A percentile compares a stretch with the other conserved stretches of the same genome.
phyloP scores from a whole-genome alignment of 92 coral and sea anemone species.

The Epizoanthus illoricatus region DNA sequence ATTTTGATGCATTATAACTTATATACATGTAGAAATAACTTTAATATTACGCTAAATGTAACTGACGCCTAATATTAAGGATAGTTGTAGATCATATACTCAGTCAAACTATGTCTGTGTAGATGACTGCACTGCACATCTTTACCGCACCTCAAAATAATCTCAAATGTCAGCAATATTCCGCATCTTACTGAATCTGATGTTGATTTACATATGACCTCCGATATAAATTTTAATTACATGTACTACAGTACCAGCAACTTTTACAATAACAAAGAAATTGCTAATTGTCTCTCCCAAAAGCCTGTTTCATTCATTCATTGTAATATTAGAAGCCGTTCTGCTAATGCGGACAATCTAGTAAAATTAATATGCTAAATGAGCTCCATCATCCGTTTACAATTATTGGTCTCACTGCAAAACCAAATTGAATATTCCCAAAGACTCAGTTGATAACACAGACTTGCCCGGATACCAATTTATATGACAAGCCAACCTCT shows the following conservation, averaged over 20 bases:
- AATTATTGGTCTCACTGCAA: conserved; percentile 43
- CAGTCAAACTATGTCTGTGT: no score
- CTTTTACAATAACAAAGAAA: conserved; percentile 26
- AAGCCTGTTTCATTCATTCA: conserved; percentile 31
- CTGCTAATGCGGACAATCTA: conserved; percentile 52
- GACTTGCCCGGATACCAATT: no score
- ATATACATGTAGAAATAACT: no score
- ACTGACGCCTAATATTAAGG: not conserved
- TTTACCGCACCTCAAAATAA: conserved; percentile 31
- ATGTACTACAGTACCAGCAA: conserved; percentile 38
- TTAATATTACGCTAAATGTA: not conserved
- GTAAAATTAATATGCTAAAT: conserved; percentile 49
- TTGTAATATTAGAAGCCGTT: conserved; percentile 46
- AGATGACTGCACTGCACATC: no score
- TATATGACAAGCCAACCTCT: conserved; percentile 47
- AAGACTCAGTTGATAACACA: no score
- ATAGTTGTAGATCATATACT: no score
- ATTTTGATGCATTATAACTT: no score
- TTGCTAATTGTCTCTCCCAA: conserved; percentile 1
- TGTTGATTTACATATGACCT: conserved; percentile 43
- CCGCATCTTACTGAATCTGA: conserved; percentile 43
- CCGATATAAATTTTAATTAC: conserved; percentile 39
- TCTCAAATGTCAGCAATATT: conserved; percentile 20
- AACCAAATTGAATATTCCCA: no score
- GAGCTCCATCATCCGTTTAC: conserved; percentile 44